These are phyloP conservation scores for Oryzias celebensis DNA, from an alignment of 2,113 vertebrate genomes.

Conservation along the genomic window DNA sequence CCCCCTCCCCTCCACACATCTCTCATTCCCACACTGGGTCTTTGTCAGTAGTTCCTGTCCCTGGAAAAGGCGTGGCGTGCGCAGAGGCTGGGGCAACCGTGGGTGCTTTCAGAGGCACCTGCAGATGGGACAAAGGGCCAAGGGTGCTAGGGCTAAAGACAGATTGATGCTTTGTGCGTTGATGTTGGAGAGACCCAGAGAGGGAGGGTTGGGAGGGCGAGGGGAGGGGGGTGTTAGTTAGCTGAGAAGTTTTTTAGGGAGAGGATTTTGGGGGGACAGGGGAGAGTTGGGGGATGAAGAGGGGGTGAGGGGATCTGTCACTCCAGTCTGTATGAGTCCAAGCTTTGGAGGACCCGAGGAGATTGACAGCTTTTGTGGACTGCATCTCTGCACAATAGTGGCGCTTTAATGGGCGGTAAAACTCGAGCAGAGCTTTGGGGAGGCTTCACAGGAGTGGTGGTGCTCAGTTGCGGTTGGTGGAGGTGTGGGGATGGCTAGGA, in stretches of 20 bases:
- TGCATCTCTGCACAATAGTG: constrained; percentile 90
- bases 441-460: constrained; percentile 66
- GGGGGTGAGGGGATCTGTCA: constrained; percentile 81
- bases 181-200: constrained; percentile 82
- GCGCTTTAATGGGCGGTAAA: constrained; percentile 96
- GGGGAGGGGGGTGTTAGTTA: constrained; percentile 68
- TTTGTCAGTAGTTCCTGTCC: constrained; percentile 89
- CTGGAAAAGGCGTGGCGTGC: constrained; percentile 88
- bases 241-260: constrained; percentile 73
- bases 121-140: constrained; percentile 90
- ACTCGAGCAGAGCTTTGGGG: constrained; percentile 82
- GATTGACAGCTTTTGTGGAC: constrained; percentile 99
- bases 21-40: constrained; percentile 87
- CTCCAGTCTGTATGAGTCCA: constrained; percentile 97
- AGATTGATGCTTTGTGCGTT: constrained; percentile 98
- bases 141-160: constrained; percentile 92
- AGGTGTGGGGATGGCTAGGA: constrained; percentile 59
- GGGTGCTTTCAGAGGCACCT: constrained; percentile 97
- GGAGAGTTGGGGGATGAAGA: constrained; percentile 50
- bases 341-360: constrained; percentile 90
- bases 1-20: constrained; percentile 80
- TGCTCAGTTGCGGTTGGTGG: constrained; percentile 69
- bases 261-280: constrained; percentile 65
- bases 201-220: constrained; percentile 43
- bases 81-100: constrained; percentile 82